phyloP scores from a whole-genome alignment of 2,797 vertebrate species.

The Vultur gryphus region DNA sequence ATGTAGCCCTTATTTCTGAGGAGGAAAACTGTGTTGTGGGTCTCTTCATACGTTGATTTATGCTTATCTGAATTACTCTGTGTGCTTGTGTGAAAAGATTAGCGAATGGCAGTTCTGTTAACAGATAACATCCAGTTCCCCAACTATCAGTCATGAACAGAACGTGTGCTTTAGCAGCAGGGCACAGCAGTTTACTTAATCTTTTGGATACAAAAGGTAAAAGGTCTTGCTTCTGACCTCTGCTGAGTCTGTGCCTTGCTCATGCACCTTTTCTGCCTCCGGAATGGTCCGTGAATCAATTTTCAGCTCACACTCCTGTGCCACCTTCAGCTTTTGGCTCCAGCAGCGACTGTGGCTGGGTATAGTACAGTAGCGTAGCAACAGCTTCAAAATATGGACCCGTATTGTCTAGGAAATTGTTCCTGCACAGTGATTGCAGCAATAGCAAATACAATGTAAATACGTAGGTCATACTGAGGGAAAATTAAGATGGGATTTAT shows the following conservation, averaged over 20 bases:
- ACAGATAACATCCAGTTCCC: background rate
- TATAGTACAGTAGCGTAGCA: constrained; percentile 15
- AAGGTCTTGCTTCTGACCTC: background rate
- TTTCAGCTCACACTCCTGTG: background rate
- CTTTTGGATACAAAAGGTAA: background rate
- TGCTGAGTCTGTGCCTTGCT: background rate
- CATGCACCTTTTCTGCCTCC: background rate
- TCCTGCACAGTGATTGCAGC: background rate
- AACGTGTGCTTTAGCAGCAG: background rate
- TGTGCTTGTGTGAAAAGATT: background rate
- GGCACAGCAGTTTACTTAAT: background rate
- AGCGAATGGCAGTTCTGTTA: background rate
- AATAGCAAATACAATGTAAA: background rate
- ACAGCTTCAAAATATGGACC: constrained; percentile 29
- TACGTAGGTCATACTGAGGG: background rate
- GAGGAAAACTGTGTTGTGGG: background rate
- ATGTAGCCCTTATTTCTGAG: background rate
- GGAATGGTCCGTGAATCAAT: background rate
- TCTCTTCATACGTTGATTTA: background rate
- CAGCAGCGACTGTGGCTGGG: background rate
- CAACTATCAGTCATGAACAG: background rate
- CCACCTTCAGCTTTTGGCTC: background rate
- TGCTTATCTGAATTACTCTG: background rate
- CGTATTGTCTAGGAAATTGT: constrained; percentile 37
- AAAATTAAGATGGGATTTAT: background rate